These are phyloP conservation scores for Nyctibius bracteatus DNA, from an alignment of 2,113 vertebrate species.

Conservation along the genomic window DNA sequence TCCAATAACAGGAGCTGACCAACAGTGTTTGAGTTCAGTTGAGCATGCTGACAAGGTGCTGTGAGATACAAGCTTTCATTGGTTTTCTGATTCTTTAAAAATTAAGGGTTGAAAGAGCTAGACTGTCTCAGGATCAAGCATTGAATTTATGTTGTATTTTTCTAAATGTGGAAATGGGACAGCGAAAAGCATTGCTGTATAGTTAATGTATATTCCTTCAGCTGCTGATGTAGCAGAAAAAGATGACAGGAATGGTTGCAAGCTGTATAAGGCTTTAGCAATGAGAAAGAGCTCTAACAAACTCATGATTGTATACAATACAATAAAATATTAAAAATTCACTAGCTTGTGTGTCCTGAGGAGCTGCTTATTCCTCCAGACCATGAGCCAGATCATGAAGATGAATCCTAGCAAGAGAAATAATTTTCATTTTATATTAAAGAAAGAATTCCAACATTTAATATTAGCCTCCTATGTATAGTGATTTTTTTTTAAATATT, in stretches of 20 bases:
- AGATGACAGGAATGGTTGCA: not conserved
- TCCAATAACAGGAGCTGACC: not conserved
- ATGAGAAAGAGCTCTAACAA: not conserved
- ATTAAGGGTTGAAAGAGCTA: not conserved
- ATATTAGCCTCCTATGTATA: not conserved
- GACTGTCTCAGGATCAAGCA: not conserved
- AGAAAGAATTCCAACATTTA: not conserved
- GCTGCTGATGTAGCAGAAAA: not conserved
- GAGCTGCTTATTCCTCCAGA: not conserved
- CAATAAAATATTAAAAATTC: not conserved
- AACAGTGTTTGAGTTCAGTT: not conserved
- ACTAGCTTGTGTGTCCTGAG: not conserved
- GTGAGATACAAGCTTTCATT: not conserved
- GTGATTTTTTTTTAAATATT: not conserved
- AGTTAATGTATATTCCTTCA: not conserved
- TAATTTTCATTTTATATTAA: not conserved
- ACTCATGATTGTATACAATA: not conserved
- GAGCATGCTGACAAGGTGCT: not conserved
- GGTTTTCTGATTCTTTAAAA: conserved; percentile 4
- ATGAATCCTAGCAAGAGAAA: not conserved
- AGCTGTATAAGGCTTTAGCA: not conserved
- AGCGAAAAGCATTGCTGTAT: not conserved
- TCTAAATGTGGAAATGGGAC: not conserved
- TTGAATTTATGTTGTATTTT: not conserved
- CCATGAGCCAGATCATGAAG: not conserved